These are phyloP conservation scores for Macrochelys suwanniensis DNA, from an alignment of 2,797 vertebrate genomes.

Conservation along the genomic window DNA sequence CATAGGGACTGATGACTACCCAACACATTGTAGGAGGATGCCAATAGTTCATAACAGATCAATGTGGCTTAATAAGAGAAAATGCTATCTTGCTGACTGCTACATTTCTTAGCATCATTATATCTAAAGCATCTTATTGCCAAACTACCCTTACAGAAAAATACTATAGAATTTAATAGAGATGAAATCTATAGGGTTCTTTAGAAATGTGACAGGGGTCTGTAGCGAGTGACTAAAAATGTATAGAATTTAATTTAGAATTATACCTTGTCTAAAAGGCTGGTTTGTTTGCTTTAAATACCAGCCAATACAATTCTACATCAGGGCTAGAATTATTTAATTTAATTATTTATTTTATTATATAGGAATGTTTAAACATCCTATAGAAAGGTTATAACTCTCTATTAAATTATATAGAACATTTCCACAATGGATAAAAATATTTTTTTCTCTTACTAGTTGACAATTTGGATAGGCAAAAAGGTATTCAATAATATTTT, in stretches of 20 bases:
- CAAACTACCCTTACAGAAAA: background rate
- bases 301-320: background rate
- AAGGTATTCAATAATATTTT: background rate
- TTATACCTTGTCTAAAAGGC: background rate
- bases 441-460: background rate
- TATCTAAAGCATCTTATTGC: background rate
- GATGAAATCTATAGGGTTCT: constrained; percentile 29
- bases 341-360: background rate
- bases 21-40: background rate
- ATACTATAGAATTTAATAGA: background rate
- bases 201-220: background rate
- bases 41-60: constrained; percentile 37
- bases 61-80: background rate
- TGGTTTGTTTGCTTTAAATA: background rate
- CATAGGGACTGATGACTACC: background rate
- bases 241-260: background rate
- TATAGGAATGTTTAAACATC: background rate
- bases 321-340: background rate
- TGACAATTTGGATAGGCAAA: background rate
- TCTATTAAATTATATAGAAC: background rate
- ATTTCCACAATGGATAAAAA: background rate
- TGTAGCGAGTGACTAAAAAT: background rate
- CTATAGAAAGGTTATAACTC: background rate
- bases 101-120: background rate
- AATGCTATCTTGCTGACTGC: constrained; percentile 24